Evolutionary conservation across 2,113 vertebrate genomes (phyloP).

Genomic region (Cariama cristata): DNA sequence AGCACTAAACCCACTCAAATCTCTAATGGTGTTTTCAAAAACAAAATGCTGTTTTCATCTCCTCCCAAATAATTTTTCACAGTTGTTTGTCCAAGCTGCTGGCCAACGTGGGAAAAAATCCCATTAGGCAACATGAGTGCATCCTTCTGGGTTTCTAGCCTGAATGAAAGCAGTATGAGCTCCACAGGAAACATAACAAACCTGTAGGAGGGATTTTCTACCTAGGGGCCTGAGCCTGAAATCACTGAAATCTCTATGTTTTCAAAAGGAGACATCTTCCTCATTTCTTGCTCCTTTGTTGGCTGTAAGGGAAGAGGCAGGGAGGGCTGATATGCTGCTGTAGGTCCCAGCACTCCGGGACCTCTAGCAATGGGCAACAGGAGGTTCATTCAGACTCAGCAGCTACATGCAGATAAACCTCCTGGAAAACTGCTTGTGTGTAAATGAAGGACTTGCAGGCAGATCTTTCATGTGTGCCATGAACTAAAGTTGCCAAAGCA

Average conservation of each 20-base stretch:
- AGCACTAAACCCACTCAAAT: slow-evolving; percentile 16
- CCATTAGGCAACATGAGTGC: background rate
- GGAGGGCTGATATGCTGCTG: background rate
- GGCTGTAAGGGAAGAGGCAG: background rate
- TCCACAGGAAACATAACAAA: background rate
- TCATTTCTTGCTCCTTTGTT: background rate
- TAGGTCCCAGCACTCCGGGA: background rate
- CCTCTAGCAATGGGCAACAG: background rate
- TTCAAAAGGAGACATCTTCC: background rate
- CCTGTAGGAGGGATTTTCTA: background rate
- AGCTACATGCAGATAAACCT: background rate
- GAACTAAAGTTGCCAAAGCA: background rate
- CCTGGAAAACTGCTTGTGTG: background rate
- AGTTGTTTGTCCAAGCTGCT: background rate
- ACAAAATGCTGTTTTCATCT: background rate
- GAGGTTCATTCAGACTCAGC: background rate
- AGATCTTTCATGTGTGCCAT: background rate
- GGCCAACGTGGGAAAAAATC: background rate
- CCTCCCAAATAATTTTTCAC: background rate
- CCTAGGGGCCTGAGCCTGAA: background rate
- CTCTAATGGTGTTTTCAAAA: slow-evolving; percentile 11
- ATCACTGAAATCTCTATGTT: background rate
- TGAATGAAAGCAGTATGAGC: background rate
- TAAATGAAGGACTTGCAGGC: background rate
- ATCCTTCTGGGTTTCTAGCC: background rate